A percentile compares a stretch with the other conserved stretches of the same genome.
Evolutionary conservation across 2,113 vertebrate species (phyloP).

Genomic region (Elgaria multicarinata): DNA sequence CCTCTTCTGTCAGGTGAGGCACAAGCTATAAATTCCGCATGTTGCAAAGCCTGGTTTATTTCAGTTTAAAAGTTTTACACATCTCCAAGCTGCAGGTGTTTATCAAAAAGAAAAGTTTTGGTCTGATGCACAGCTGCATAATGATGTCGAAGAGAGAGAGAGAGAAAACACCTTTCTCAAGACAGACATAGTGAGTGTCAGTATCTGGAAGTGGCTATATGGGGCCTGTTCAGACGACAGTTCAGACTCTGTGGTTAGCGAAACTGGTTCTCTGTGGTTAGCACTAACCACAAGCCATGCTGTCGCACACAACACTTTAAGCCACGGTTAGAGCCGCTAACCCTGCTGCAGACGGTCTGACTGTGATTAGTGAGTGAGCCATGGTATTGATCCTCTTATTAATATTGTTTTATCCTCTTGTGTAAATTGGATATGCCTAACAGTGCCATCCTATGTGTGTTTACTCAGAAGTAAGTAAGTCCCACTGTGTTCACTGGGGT

Average conservation of each 20-base stretch:
- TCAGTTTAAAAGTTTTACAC: slow-evolving; percentile 46
- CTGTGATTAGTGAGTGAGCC: too few species aligned
- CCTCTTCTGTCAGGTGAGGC: slow-evolving; percentile 46
- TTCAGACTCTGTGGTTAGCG: too few species aligned
- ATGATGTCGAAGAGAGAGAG: neutral
- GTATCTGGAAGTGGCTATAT: neutral
- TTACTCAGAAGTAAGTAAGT: neutral
- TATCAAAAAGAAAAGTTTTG: slow-evolving; percentile 3
- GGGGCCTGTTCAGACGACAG: too few species aligned
- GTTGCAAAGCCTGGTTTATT: slow-evolving; percentile 35
- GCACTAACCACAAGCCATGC: too few species aligned
- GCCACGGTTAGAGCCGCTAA: too few species aligned
- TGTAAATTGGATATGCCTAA: neutral
- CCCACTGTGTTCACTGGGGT: neutral
- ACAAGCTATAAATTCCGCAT: slow-evolving; percentile 64
- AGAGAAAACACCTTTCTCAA: neutral
- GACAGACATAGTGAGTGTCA: neutral
- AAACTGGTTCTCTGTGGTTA: too few species aligned
- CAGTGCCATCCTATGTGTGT: neutral
- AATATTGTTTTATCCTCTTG: too few species aligned
- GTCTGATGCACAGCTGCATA: neutral
- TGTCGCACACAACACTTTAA: too few species aligned
- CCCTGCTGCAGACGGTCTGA: too few species aligned
- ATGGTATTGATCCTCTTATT: neutral
- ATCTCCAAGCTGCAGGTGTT: neutral